A percentile compares a stretch with the other conserved stretches of the same genome.
Evolutionary conservation across 1,140 invertebrate species (phyloP).

Genomic region (Portunus trituberculatus): DNA sequence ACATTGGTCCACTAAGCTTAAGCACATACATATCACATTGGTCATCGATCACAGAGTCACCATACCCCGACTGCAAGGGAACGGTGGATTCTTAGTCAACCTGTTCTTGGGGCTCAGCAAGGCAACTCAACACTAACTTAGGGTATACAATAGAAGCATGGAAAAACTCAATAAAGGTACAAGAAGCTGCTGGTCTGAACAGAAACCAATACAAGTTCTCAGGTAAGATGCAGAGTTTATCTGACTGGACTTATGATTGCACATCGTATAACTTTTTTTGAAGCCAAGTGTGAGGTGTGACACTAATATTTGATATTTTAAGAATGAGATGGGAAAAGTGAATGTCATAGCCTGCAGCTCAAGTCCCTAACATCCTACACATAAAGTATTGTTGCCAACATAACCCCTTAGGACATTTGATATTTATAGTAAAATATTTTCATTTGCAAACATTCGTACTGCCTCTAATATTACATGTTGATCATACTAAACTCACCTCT

Average conservation of each 20-base stretch:
- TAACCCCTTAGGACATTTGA: constrained; percentile 1
- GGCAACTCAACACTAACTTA: neutral
- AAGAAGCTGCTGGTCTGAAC: neutral
- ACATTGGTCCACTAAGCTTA: constrained; percentile 67
- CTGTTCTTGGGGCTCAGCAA: constrained; percentile 18
- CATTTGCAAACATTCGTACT: neutral
- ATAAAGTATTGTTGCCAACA: neutral
- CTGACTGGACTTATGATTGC: neutral
- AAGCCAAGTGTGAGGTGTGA: neutral
- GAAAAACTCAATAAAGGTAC: neutral
- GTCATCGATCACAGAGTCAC: constrained; percentile 64
- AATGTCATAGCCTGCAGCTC: neutral
- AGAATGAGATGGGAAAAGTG: neutral
- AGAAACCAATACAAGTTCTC: neutral
- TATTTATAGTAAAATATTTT: neutral
- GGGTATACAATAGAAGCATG: neutral
- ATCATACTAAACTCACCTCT: neutral
- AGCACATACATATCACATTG: constrained; percentile 64
- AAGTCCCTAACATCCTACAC: neutral
- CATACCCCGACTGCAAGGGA: neutral
- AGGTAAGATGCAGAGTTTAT: neutral
- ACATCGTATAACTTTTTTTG: neutral
- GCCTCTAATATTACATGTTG: neutral
- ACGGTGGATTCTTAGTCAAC: neutral
- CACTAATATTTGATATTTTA: neutral